Evolutionary conservation across 2,797 vertebrate genomes (phyloP), one percentile per base, ranked within the genome.

Genomic region (Halcyon chelicuti): DNA sequence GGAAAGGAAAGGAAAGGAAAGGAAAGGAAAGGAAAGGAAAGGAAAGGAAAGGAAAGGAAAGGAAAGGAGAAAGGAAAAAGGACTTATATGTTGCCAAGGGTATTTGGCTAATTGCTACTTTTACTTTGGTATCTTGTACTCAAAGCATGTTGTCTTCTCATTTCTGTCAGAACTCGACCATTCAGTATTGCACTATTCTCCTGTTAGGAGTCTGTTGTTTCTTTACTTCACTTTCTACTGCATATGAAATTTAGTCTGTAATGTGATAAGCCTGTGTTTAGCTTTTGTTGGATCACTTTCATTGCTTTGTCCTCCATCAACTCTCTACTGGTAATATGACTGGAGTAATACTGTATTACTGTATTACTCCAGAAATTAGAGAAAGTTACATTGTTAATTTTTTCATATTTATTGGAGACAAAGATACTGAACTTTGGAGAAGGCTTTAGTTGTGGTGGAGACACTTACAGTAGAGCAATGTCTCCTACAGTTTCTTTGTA

Each of bases 251-350:
- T 66, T 72, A 70, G 39, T 39, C 14, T 52, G 71, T 70, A 90
- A 92, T 63, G 55, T 60, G 77, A 76, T 84, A 86, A 87, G 52
- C 44, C 92, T 86, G 46, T 88, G 55, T 92, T 95, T 58, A 88
- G 31, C 66, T 94, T 90, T 77, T 11, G 2, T 61, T 90, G 91
- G 61, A 75, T 92, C 35, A 13, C 35, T 92, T 92, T 76, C 46
- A 78, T 12, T 35, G 35, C 83, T 90, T 88, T 88, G 31, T 94
- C 31, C 31, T 83, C 39, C 37, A n/a, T 68, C 65, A 75, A 61
- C 25, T 17, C 65, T 61, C 12, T 57, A 46, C 51, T 29, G 25
- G 5, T 81, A 86, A 42, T 31, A 37, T 5, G 6, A 29, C 51
- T 83, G 73, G 31, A 78, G 17, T 74, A 86, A 37, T 39, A 22